Conservation (phyloP, 2,888 invertebrate species). For the Eupithecia tripunctaria region DNA sequence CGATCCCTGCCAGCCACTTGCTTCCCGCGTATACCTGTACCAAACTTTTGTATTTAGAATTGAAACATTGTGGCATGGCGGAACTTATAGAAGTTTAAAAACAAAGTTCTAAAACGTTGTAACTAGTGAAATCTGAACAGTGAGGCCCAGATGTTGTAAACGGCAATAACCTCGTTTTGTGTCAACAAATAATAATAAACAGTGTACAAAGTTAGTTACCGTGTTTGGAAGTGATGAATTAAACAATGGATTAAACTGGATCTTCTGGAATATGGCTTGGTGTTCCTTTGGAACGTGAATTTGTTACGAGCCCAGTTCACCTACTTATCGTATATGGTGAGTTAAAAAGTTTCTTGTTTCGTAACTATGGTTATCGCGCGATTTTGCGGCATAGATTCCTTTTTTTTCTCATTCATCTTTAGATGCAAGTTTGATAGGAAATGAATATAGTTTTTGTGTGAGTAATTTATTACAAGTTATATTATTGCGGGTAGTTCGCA, state of each 20-base stretch:
- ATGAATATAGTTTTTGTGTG: neutral
- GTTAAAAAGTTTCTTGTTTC: conserved; percentile 78
- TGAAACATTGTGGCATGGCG: conserved; percentile 39
- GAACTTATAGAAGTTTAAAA: neutral
- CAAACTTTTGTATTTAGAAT: conserved; percentile 42
- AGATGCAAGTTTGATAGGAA: neutral
- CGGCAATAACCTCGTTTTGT: conserved; percentile 77
- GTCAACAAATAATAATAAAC: conserved; percentile 81
- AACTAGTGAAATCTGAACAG: conserved; percentile 70
- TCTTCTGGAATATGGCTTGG: conserved; percentile 70
- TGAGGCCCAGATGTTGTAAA: conserved; percentile 72
- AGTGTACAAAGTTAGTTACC: conserved; percentile 71
- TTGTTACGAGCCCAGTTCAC: conserved; percentile 75
- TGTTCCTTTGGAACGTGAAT: conserved; percentile 67
- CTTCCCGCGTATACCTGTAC: conserved; percentile 65
- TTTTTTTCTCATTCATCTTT: conserved; percentile 43
- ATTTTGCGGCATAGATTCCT: conserved; percentile 46
- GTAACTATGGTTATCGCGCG: conserved; percentile 59
- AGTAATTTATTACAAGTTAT: neutral
- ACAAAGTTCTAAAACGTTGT: neutral
- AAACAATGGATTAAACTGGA: conserved; percentile 77
- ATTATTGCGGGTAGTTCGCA: neutral
- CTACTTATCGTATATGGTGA: conserved; percentile 82
- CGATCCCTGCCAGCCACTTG: conserved; percentile 66
- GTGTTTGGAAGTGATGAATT: conserved; percentile 73